Evolutionary conservation across 2,888 invertebrate species (phyloP).

Genomic region (Drosophila putrida): DNA sequence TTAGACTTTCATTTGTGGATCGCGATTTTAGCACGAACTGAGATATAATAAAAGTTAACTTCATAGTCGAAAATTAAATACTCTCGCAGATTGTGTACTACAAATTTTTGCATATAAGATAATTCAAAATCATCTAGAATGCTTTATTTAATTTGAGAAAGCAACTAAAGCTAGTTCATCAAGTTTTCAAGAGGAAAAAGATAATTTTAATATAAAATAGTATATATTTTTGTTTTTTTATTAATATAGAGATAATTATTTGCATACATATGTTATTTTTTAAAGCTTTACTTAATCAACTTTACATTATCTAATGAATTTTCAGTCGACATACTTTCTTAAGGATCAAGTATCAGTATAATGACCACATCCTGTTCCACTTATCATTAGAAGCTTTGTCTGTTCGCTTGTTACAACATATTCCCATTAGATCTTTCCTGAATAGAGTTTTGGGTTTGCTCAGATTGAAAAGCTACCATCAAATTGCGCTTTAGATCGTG

Average conservation of each 20-base stretch:
- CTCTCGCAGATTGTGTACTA: neutral
- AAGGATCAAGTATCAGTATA: neutral
- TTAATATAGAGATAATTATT: no score
- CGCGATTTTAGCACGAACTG: conserved; percentile 11
- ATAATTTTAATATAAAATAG: neutral
- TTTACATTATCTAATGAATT: no score
- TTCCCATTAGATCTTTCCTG: conserved; percentile 21
- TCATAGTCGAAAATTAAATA: neutral
- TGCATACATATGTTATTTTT: no score
- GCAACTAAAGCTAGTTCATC: neutral
- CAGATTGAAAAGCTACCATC: conserved; percentile 21
- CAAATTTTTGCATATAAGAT: no score
- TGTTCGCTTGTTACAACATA: neutral
- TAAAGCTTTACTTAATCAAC: no score
- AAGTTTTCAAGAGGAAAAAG: neutral
- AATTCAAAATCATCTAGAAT: neutral
- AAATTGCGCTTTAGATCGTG: conserved; percentile 20
- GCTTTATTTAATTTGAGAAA: neutral
- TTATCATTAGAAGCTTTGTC: neutral
- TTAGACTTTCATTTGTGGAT: neutral
- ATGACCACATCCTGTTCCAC: neutral
- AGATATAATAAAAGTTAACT: neutral
- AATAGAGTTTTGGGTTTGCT: neutral
- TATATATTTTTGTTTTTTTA: neutral
- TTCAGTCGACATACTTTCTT: neutral